These are phyloP conservation scores for Anastatus disparis DNA, from an alignment of 1,140 invertebrate genomes.

Conservation along the genomic window DNA sequence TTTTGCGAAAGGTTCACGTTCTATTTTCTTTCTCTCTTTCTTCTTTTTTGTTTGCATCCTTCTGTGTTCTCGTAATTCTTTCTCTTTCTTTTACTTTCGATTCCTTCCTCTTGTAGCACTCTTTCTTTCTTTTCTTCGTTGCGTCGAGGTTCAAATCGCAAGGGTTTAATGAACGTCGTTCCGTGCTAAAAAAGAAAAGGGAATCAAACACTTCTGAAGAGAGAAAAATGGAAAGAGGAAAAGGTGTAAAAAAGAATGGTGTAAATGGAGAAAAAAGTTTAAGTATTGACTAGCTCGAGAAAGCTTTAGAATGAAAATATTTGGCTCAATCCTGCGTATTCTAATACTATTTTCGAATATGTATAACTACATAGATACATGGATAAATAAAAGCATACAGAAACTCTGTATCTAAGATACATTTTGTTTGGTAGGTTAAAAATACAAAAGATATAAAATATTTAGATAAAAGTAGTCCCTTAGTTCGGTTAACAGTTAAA, in stretches of 20 bases:
- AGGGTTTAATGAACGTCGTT: conserved; percentile 23
- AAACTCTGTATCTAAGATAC: no score
- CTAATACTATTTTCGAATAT: not conserved
- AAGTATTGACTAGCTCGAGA: not conserved
- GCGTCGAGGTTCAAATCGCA: not conserved
- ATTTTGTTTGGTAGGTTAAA: no score
- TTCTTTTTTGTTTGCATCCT: not conserved
- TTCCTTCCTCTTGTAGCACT: not conserved
- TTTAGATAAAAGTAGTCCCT: no score
- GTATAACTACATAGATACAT: not conserved
- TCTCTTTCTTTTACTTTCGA: not conserved
- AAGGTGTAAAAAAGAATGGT: not conserved
- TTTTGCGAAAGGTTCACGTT: no score
- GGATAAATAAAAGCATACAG: not conserved
- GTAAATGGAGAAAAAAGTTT: no score
- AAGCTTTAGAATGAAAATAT: not conserved
- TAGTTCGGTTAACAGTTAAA: no score
- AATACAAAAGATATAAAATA: no score
- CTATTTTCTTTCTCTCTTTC: not conserved
- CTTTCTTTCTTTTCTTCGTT: not conserved
- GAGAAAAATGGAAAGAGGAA: not conserved
- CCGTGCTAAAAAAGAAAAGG: conserved; percentile 1
- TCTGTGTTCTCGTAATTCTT: not conserved
- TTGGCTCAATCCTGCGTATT: not conserved
- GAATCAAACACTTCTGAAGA: not conserved